Conservation (phyloP, 2,113 vertebrate genomes). For the Tinamus guttatus region DNA sequence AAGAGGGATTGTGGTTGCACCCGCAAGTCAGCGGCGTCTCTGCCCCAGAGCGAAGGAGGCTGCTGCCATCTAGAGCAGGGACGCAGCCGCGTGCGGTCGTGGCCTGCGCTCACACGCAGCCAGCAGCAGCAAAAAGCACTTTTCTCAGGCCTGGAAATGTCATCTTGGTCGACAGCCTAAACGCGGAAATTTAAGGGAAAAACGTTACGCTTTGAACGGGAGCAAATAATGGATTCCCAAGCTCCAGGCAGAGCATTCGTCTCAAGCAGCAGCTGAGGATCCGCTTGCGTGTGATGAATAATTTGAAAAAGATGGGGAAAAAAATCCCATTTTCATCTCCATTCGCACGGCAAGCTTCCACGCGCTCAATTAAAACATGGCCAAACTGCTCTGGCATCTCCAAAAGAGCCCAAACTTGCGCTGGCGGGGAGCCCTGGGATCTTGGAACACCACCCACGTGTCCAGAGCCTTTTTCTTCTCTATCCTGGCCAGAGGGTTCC, state of each 20-base stretch:
- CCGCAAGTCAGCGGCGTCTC: neutral
- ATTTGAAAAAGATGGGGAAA: neutral
- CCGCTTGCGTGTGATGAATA: neutral
- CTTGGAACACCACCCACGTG: no score
- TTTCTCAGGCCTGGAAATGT: neutral
- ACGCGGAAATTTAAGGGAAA: neutral
- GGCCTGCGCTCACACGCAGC: no score
- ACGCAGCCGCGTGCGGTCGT: fast-evolving
- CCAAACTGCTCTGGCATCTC: fast-evolving
- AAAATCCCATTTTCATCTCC: neutral
- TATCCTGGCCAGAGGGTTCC: no score
- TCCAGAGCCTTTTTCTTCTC: no score
- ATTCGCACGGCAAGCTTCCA: fast-evolving
- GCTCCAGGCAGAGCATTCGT: neutral
- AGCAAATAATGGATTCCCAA: neutral
- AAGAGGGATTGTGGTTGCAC: neutral
- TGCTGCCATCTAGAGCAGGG: slow-evolving; percentile 64
- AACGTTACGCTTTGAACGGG: fast-evolving
- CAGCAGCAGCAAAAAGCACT: neutral
- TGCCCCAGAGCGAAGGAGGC: slow-evolving; percentile 5
- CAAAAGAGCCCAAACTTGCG: neutral
- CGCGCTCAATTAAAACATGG: neutral
- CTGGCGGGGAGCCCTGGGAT: neutral
- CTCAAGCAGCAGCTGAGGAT: neutral
- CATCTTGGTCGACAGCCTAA: neutral